Base-by-base conservation (phyloP, 2,113 vertebrate species). In the Condylura cristata region DNA sequence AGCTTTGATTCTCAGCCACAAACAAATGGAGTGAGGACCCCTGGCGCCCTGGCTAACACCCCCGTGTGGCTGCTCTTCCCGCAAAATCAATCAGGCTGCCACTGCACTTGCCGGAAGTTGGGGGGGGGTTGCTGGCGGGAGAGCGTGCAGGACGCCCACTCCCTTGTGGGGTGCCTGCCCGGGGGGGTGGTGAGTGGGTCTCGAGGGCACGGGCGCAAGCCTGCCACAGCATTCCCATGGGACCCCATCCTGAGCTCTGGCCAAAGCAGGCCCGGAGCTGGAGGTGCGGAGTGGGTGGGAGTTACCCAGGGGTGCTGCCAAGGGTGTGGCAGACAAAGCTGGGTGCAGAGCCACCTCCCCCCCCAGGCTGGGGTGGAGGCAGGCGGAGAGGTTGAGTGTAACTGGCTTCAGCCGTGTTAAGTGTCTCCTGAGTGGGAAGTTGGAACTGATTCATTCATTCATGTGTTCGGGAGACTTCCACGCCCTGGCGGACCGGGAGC, bases 11-110 rank as follows among this genome's bases (percentile, higher is more conserved):
- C 74, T 6, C 12, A 93, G 80, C 95, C 87, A 37, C 26, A 53
- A 28, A 80, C 95, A 96, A 93, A 96, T 70, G 89, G 72, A 94
- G 66, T 2, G 37, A 93, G 82, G 83, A 83, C 96, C 90, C 91
- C 96, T 53, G 93, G 90, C n/a, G 5, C 92, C 68, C 84, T 8
- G 18, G 85, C 80, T 72, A 89, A 90, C 7, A 60, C 76, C 83
- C 95, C 46, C 44, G 58, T 3, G 48, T 94, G 44, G 89, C 90
- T 7, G 79, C 58, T 63, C 74, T 98, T 92, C 93, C 91, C 71
- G 56, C 89, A 96, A 97, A 91, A 97, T 87, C 95, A 85, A 89
- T 93, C 0, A 24, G 90, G 95, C 97, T 97, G 91, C 89, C 92
- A 76, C 83, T 75, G 75, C 24, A 63, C 74, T 95, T 97, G 91